Base-by-base conservation (phyloP, 2,113 vertebrate species). In the Coturnix japonica region DNA sequence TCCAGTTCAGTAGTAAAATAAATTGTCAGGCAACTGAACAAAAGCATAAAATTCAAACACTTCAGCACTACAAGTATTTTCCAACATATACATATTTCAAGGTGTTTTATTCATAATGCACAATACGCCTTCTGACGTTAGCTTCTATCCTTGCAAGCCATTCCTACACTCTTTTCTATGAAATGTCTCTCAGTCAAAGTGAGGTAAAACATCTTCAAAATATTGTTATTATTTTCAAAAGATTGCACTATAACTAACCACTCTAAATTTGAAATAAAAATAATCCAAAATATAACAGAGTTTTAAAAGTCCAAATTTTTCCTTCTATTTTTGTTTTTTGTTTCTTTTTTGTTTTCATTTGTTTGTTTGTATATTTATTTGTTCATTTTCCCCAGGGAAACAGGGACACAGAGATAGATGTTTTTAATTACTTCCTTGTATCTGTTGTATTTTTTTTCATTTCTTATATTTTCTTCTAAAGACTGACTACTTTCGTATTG, bases 251-350 rank as follows among this genome's bases (percentile, higher is more conserved):
- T 33, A 53, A 53, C 47, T 11, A 49, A 3, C 15, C 4, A 46
- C 0, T 69, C 8, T 28, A 25, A 4, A 26, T 59, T n/a, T 39
- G 8, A 20, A 44, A 59, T 7, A 13, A 25, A 46, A 79, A 64
- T 60, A 33, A 14, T 3, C 1, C 6, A 13, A n/a, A 35, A 63
- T 65, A 73, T 4, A 1, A 0, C 17, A 30, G 7, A 33, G 4
- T 26, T 76, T 2, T 22, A 14, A 75, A 75, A 80, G 33, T 13
- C 12, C 3, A 3, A 30, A 5, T 15, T 26, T 51, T 51, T 47
- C 9, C 21, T 47, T 47, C 21, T 47, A 10, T 47, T 47, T 21
- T 19, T 46, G 44, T 19, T 44, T 44, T 53, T 28, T 53, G 21
- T 11, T 61, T 64, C 57, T 63, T 44, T 30, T 54, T 56, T 63